Base-by-base conservation (phyloP, 2,888 invertebrate genomes). In the Amblyjoppa proteus region DNA sequence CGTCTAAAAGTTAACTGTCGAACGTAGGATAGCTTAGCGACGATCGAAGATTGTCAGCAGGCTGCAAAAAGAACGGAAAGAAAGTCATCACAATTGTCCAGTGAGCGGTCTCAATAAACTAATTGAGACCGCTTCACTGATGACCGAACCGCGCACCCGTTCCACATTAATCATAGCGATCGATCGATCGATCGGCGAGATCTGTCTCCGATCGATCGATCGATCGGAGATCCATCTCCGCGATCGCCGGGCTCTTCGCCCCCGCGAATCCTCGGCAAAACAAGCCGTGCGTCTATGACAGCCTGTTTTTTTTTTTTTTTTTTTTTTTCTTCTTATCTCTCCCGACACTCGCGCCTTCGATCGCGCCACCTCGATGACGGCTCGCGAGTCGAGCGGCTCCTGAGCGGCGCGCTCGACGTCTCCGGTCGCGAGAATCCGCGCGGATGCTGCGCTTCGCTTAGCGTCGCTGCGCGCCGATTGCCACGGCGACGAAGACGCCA, bases 371-470 rank as follows among this genome's bases (percentile, higher is more conserved):
- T 73, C 69, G 76, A 77, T 28, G 85, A 77, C 73, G 83, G 73
- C 66, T 70, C 83, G 76, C 38, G 13, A 73, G 70, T 82, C 68
- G 75, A 82, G 77, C 83, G 76, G 56, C 80, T 80, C 68, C 83
- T 83, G 83, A 77, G 73, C 75, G 20, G 20, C 69, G 79, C 85
- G 83, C 69, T 69, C 85, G 75, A 58, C 80, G 76, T 80, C 80
- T 68, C 79, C 64, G 75, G 82, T 74, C 70, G 84, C 81, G 79
- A 13, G 64, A n/a, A 16, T n/a, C 70, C 77, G 77, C 77, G 77
- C 80, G 73, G 81, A 41, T 53, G 45, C 9, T 41, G 78, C 56
- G 64, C 71, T 45, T 76, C 75, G 34, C 71, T 38, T 25, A 4
- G 25, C 76, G 82, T 73, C 71, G 64, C 49, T 75, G 76, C 82